phyloP scores from a whole-genome alignment of 2,113 vertebrate genomes.

The Micronisus gabar region DNA sequence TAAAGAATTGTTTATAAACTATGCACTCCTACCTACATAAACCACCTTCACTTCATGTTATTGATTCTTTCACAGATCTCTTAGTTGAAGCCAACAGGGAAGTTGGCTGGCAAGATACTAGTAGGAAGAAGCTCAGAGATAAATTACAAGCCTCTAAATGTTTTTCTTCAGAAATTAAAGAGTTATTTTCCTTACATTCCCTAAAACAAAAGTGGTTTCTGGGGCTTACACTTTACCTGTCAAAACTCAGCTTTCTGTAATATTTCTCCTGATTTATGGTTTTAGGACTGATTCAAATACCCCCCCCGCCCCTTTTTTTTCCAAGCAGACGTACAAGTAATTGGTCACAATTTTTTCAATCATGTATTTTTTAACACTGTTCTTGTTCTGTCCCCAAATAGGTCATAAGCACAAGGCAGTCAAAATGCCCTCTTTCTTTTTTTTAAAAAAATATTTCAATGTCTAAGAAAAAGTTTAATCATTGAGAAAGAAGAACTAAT shows the following conservation, averaged over 20 bases:
- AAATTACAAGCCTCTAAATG: neutral
- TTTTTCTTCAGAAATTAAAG: neutral
- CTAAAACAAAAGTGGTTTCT: neutral
- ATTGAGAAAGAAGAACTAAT: neutral
- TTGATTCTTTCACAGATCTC: neutral
- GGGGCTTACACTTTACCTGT: neutral
- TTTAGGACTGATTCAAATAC: neutral
- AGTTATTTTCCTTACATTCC: neutral
- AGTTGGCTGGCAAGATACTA: neutral
- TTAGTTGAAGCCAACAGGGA: neutral
- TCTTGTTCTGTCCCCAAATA: neutral
- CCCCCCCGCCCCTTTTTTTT: rapidly evolving
- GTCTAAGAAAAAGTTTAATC: neutral
- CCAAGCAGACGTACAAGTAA: neutral
- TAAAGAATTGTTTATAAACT: neutral
- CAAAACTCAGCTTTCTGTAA: neutral
- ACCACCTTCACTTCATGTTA: neutral
- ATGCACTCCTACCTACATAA: neutral
- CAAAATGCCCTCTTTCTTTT: neutral
- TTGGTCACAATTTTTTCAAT: neutral
- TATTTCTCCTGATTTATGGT: neutral
- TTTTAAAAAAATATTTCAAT: neutral
- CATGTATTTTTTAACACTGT: rapidly evolving
- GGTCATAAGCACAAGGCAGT: neutral
- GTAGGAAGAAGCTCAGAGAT: neutral